Percentiles rank a stretch among this genome's conserved stretches.
Conservation (phyloP, 1,140 invertebrate species). For the Hylaeus anthracinus region DNA sequence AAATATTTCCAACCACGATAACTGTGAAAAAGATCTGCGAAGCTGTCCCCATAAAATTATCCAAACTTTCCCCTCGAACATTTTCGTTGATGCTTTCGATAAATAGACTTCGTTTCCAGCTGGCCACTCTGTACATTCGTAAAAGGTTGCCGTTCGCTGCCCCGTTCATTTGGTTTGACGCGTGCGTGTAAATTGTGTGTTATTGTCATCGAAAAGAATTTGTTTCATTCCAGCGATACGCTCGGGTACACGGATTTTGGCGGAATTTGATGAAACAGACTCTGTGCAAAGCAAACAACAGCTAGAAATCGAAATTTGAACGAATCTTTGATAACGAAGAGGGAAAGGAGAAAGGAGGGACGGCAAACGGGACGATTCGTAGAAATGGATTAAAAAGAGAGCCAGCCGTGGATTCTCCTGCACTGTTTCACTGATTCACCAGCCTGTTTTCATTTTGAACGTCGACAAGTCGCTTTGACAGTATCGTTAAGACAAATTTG, state of each 20-base stretch:
- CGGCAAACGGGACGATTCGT: neutral
- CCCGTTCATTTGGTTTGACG: constrained; percentile 60
- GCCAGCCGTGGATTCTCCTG: constrained; percentile 1
- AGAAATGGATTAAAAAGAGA: constrained; percentile 6
- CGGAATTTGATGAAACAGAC: neutral
- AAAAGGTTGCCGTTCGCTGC: constrained; percentile 13
- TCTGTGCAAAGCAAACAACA: neutral
- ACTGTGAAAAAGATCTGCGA: no score
- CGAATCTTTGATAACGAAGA: constrained; percentile 22
- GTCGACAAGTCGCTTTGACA: neutral
- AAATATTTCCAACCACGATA: no score
- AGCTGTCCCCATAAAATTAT: neutral
- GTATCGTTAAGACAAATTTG: constrained; percentile 13
- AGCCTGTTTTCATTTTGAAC: neutral
- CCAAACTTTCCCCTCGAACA: neutral
- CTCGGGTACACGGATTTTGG: neutral
- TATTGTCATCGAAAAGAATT: constrained; percentile 11
- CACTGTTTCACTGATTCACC: neutral
- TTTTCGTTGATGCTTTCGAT: neutral
- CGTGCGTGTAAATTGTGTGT: constrained; percentile 49
- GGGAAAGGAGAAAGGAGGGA: neutral
- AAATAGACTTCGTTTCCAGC: neutral
- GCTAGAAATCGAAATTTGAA: constrained; percentile 4
- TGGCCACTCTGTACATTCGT: constrained; percentile 6
- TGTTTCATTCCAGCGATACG: neutral